phyloP scores from a whole-genome alignment of 2,797 vertebrate genomes.

The Philypnodon macrostomus region DNA sequence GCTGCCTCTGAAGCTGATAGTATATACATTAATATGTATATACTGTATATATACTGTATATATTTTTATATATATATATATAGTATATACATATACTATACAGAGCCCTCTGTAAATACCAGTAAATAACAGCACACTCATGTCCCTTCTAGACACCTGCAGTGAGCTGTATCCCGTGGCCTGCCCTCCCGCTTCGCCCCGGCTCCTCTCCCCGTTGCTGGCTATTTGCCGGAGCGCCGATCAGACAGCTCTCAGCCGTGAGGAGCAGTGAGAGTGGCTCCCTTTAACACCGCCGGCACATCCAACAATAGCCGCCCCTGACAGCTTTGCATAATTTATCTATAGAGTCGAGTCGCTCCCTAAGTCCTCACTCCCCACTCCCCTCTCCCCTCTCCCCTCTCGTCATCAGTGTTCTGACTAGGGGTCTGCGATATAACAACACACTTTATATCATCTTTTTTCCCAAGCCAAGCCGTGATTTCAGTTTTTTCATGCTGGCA shows the following conservation, averaged over 20 bases:
- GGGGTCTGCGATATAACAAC: too few relatives aligned
- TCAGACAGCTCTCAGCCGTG: conserved; percentile 60
- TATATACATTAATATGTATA: too few relatives aligned
- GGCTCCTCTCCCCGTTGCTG: conserved; percentile 49
- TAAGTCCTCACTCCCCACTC: conserved; percentile 56
- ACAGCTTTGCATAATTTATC: conserved; percentile 93
- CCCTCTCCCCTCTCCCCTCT: conserved; percentile 24
- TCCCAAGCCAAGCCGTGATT: too few relatives aligned
- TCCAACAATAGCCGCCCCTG: conserved; percentile 86
- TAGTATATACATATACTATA: too few relatives aligned
- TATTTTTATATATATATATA: too few relatives aligned
- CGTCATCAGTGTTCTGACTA: too few relatives aligned
- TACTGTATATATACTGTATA: too few relatives aligned
- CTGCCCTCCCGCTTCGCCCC: not conserved
- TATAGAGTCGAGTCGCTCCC: conserved; percentile 63
- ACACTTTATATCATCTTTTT: too few relatives aligned
- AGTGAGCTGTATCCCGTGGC: too few relatives aligned
- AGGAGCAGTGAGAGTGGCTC: conserved; percentile 59
- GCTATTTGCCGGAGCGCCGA: conserved; percentile 64
- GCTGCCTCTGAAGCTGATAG: too few relatives aligned
- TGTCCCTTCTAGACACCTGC: conserved; percentile 50
- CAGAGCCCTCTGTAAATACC: conserved; percentile 70
- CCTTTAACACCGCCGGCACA: conserved; percentile 74
- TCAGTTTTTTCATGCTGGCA: too few relatives aligned
- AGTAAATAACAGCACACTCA: conserved; percentile 63